Base-by-base conservation (phyloP, 1,140 invertebrate species). In the Drosophila azteca region DNA sequence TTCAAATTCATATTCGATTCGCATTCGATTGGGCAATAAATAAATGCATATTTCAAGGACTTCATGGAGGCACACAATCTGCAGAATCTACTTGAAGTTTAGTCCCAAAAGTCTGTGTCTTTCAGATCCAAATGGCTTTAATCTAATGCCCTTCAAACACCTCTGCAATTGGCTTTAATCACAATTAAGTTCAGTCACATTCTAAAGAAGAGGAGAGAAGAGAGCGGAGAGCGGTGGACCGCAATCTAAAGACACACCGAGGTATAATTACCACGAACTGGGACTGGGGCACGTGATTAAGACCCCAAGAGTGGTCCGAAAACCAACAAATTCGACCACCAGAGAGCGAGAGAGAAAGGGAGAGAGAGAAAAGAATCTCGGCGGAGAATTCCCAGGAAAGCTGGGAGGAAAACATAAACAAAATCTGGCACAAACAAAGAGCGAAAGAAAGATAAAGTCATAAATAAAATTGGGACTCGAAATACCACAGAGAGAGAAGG, bases 381-480 rank as follows among this genome's bases (percentile, higher is more conserved):
- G 83, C 79, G 62, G 79, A 70, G 71, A 83, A 88, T 88, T 88
- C 83, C 83, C 79, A 77, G 72, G 79, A 88, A 87, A 79, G 79
- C 75, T 68, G 72, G 17, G 17, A 20, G 17, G 17, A 62, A 76
- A 78, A 87, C 77, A 87, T 82, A 80, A 85, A 80, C 81, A 87
- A 87, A 85, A 85, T 85, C 77, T 85, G 52, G 59, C 79, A 79
- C 79, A 87, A 75, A 78, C 73, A 87, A 71, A 85, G 61, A 52
- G n/a, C n/a, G n/a, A n/a, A n/a, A n/a, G 67, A 87, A 76, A 87
- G 83, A 88, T 88, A 88, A 88, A 88, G 83, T 79, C 84, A 88
- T 88, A 88, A 88, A 88, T 88, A 89, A 88, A 83, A 87, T 79
- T 81, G 70, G 63, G 17, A 20, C 0, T 0, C 0, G 17, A 20